These are phyloP conservation scores for Hipposideros larvatus DNA, from an alignment of 2,797 vertebrate species.

Conservation along the genomic window DNA sequence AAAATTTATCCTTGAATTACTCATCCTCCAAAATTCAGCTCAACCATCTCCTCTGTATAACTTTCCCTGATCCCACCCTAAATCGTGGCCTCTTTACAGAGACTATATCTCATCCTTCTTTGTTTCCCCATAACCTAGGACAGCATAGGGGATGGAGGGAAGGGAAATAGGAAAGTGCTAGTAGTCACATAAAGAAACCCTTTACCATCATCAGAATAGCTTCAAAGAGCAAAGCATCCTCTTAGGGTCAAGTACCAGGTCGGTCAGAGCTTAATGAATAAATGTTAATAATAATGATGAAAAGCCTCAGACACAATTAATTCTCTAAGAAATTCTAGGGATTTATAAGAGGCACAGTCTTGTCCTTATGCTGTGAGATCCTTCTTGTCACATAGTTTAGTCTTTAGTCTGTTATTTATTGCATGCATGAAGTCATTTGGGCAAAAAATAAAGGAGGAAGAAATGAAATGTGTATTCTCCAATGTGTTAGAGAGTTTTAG, in stretches of 20 bases:
- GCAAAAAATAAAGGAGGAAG: slow-evolving; percentile 46
- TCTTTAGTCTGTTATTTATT: slow-evolving; percentile 28
- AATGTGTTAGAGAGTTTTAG: neutral
- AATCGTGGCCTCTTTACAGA: neutral
- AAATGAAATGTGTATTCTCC: neutral
- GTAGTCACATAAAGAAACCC: neutral
- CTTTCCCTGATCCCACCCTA: neutral
- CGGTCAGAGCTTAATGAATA: neutral
- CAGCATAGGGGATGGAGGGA: too few relatives aligned
- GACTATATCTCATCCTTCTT: neutral
- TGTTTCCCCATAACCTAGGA: neutral
- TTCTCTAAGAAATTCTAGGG: neutral
- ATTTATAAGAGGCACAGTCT: neutral
- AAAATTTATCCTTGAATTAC: slow-evolving; percentile 38
- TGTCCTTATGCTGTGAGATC: neutral
- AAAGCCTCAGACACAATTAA: neutral
- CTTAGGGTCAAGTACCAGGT: neutral
- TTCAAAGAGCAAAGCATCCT: slow-evolving; percentile 54
- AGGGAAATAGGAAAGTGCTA: too few relatives aligned
- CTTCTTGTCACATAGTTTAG: neutral
- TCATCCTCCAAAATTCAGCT: slow-evolving; percentile 52
- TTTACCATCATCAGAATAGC: neutral
- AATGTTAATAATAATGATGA: neutral
- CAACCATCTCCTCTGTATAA: neutral
- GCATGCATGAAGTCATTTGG: neutral